phyloP scores from a whole-genome alignment of 2,797 vertebrate genomes.

The Pristis pectinata region DNA sequence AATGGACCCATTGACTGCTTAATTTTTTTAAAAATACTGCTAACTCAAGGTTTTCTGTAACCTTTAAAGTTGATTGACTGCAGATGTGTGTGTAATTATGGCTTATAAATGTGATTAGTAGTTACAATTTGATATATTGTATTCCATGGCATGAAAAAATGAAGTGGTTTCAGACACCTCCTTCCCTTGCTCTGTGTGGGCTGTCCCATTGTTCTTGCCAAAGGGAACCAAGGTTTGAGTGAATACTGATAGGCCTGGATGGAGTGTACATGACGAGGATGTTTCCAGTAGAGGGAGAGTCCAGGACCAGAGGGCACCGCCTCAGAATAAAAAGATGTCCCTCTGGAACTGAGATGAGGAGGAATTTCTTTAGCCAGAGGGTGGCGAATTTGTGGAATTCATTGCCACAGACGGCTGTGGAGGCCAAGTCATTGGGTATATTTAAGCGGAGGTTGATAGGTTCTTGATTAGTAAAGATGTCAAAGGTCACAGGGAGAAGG shows the following conservation, averaged over 20 bases:
- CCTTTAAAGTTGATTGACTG: slow-evolving; percentile 17
- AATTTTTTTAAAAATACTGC: neutral
- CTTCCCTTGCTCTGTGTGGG: neutral
- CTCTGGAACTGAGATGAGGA: too few species aligned
- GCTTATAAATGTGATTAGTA: slow-evolving; percentile 16
- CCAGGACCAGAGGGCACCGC: too few species aligned
- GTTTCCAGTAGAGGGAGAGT: too few species aligned
- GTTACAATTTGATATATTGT: neutral
- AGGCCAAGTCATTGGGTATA: too few species aligned
- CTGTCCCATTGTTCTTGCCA: neutral
- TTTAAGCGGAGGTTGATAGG: too few species aligned
- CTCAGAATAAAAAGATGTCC: too few species aligned
- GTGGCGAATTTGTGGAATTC: too few species aligned
- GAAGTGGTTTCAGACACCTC: neutral
- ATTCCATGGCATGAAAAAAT: neutral
- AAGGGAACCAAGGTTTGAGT: neutral
- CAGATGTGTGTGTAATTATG: neutral
- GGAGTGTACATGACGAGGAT: too few species aligned
- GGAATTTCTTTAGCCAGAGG: too few species aligned
- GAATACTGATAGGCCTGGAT: neutral
- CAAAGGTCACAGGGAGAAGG: too few species aligned
- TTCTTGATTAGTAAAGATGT: too few species aligned
- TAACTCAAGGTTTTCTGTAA: slow-evolving; percentile 15
- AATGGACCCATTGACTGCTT: neutral
- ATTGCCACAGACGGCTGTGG: too few species aligned